Conservation (phyloP, 2,113 vertebrate species). For the Ameiurus melas region DNA sequence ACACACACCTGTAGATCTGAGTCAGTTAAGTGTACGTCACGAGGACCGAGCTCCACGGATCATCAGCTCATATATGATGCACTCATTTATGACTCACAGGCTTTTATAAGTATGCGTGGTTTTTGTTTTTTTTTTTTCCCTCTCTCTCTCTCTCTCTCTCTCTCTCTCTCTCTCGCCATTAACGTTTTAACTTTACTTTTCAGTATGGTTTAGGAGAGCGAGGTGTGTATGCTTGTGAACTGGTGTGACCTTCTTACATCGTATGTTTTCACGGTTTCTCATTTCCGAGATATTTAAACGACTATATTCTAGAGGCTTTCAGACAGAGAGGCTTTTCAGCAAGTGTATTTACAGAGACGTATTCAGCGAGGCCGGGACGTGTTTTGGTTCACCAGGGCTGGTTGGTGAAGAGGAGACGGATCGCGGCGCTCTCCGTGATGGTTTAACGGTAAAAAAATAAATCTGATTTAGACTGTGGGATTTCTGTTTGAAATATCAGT, state of each 20-base stretch:
- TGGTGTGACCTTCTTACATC: slow-evolving; percentile 54
- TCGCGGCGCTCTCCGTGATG: slow-evolving; percentile 48
- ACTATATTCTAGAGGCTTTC: slow-evolving; percentile 55
- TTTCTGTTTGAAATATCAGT: slow-evolving; percentile 54
- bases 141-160: slow-evolving; percentile 14
- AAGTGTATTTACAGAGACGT: slow-evolving; percentile 56
- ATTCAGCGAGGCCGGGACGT: slow-evolving; percentile 50
- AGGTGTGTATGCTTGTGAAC: slow-evolving; percentile 56
- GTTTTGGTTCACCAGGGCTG: slow-evolving; percentile 50
- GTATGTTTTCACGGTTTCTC: slow-evolving; percentile 55
- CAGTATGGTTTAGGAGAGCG: slow-evolving; percentile 47
- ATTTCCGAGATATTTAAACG: slow-evolving; percentile 63
- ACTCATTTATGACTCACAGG: slow-evolving; percentile 62
- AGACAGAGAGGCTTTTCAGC: slow-evolving; percentile 42
- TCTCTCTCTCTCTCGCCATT: slow-evolving; percentile 57
- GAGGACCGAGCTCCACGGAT: slow-evolving; percentile 60
- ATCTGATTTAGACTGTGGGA: slow-evolving; percentile 56
- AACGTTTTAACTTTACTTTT: slow-evolving; percentile 50
- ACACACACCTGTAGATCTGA: slow-evolving; percentile 57
- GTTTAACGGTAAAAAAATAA: slow-evolving; percentile 59
- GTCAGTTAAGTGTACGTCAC: slow-evolving; percentile 56
- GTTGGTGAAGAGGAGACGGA: slow-evolving; percentile 25
- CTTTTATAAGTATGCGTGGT: slow-evolving; percentile 51
- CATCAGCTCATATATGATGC: slow-evolving; percentile 57
- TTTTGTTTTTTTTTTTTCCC: background rate